phyloP scores from a whole-genome alignment of 2,113 vertebrate species.

The Cottus gobio region DNA sequence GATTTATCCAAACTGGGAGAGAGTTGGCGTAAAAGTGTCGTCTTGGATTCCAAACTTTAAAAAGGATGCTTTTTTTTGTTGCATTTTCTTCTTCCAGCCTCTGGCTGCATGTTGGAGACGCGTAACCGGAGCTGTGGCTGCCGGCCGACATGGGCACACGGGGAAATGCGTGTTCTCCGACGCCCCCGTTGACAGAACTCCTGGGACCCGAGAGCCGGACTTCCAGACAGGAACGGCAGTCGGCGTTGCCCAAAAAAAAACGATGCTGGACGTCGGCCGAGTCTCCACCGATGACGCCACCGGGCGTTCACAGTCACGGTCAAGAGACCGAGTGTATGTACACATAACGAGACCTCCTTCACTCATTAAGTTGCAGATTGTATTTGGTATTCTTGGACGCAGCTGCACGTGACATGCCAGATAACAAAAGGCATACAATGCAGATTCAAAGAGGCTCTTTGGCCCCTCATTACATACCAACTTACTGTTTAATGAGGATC shows the following conservation, averaged over 20 bases:
- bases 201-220: slow-evolving; percentile 35
- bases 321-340: background rate
- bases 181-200: slow-evolving; percentile 56
- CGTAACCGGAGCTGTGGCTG: slow-evolving; percentile 61
- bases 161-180: slow-evolving; percentile 51
- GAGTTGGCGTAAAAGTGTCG: background rate
- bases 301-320: background rate
- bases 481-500: background rate
- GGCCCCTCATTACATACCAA: background rate
- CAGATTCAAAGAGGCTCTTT: background rate
- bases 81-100: no score
- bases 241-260: background rate
- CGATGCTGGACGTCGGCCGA: background rate
- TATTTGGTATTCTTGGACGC: slow-evolving; percentile 39
- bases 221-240: slow-evolving; percentile 7
- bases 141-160: slow-evolving; percentile 48
- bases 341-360: background rate
- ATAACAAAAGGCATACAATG: background rate
- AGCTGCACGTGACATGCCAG: background rate
- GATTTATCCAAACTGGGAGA: slow-evolving; percentile 58
- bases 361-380: slow-evolving; percentile 3
- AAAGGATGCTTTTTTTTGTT: slow-evolving; percentile 73
- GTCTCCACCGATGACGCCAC: background rate
- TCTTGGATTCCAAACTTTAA: slow-evolving; percentile 48
- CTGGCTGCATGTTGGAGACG: slow-evolving; percentile 51